Evolutionary conservation across 2,797 vertebrate genomes (phyloP), one percentile per base, ranked within the genome.

Genomic region (Xiphophorus birchmanni): DNA sequence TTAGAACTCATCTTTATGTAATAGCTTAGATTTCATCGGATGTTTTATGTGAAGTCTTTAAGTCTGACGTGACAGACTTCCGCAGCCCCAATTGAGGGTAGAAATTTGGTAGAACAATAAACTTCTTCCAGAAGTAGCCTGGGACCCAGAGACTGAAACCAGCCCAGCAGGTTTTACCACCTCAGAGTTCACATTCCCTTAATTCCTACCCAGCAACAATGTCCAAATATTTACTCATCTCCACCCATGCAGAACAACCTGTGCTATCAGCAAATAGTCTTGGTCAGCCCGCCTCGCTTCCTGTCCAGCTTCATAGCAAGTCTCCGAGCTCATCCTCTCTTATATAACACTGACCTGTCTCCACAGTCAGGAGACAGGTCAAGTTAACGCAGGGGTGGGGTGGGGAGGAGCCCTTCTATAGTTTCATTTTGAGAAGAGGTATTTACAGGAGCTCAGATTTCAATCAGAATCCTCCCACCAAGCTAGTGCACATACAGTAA

Each of bases 361-460:
- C 69, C n/a, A 75, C 37, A 80, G 84, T 78, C 54, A 21, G 74
- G 2, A 40, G 37, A 40, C 37, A 40, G 37, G 37, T 40, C 37
- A 5, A 40, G 37, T 40, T 32, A 32, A 32, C n/a, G n/a, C n/a
- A n/a, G n/a, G n/a, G n/a, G n/a, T n/a, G 37, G 5, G 37, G 37
- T 5, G 37, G 37, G 37, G 37, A 40, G 37, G 37, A 84, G 87
- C 78, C 74, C 84, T 83, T 84, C 54, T 73, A 10, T 21, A 52
- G 78, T 82, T 82, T 84, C 83, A 79, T 79, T 76, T 72, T 85
- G 21, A 84, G 71, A 67, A 73, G 75, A 86, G 60, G 69, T 92
- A 90, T 92, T 92, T 88, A 90, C 83, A 17, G 65, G 65, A 78
- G 88, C 85, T 93, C 90, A 45, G 18, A 44, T 94, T 91, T 87